Evolutionary conservation across 2,888 invertebrate species (phyloP).

Genomic region (Apotomis betuletana): DNA sequence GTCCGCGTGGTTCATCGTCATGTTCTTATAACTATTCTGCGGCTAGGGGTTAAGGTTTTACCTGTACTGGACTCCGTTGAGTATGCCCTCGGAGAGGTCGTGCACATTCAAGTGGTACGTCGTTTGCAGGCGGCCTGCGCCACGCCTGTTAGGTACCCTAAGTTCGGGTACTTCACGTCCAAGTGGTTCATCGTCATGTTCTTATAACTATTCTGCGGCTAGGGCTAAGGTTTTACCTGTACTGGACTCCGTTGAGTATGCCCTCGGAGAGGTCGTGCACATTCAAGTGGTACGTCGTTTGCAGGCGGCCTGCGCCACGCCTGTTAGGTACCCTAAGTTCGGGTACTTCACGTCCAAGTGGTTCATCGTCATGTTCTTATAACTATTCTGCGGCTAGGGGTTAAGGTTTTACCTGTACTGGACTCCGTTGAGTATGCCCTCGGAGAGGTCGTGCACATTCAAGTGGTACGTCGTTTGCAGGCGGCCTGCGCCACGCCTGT

Average conservation of each 20-base stretch:
- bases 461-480: too few relatives aligned
- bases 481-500: too few relatives aligned
- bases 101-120: conserved; percentile 95
- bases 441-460: too few relatives aligned
- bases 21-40: too few relatives aligned
- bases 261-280: conserved; percentile 91
- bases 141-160: conserved; percentile 97
- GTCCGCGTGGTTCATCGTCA: too few relatives aligned
- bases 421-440: too few relatives aligned
- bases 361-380: too few relatives aligned
- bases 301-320: conserved; percentile 97
- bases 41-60: conserved; percentile 47
- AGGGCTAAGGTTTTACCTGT: too few relatives aligned
- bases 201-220: too few relatives aligned
- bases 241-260: conserved; percentile 92
- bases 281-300: conserved; percentile 96
- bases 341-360: conserved; percentile 92
- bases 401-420: too few relatives aligned
- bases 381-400: too few relatives aligned
- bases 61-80: conserved; percentile 93
- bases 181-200: too few relatives aligned
- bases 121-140: conserved; percentile 96
- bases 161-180: conserved; percentile 95
- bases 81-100: conserved; percentile 90
- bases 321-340: conserved; percentile 95